Conservation (phyloP, 2,797 vertebrate genomes). For the Brachymystax lenok region DNA sequence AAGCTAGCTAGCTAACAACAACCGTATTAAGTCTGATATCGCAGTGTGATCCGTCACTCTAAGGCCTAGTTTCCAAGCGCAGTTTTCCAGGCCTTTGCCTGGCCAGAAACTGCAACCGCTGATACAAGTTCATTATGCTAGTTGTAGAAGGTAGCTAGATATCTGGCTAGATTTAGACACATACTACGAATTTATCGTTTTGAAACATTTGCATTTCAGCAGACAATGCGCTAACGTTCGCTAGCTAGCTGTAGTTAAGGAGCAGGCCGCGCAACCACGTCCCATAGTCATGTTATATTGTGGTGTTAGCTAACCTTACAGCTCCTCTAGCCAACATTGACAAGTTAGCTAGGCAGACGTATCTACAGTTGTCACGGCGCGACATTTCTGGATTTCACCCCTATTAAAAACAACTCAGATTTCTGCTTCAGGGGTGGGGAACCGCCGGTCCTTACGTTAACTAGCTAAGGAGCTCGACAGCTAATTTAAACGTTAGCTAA, state of each 20-base stretch:
- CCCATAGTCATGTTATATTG: too few relatives aligned
- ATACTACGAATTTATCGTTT: background rate
- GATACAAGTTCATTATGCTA: background rate
- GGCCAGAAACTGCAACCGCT: background rate
- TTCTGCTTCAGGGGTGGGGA: background rate
- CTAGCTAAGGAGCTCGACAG: too few relatives aligned
- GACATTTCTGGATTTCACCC: background rate
- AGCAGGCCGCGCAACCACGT: background rate
- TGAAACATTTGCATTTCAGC: background rate
- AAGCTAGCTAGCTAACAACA: background rate
- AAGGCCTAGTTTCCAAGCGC: conserved; percentile 8
- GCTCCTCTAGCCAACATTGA: background rate
- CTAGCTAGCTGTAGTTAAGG: background rate
- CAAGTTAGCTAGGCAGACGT: background rate
- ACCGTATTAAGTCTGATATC: background rate
- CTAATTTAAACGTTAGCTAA: background rate
- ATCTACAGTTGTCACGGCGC: background rate
- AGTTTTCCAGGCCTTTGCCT: background rate
- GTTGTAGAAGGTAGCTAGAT: background rate
- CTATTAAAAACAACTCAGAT: background rate
- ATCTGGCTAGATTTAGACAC: background rate
- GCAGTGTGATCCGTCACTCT: background rate
- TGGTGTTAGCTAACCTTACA: background rate
- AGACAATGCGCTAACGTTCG: background rate
- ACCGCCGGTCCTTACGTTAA: background rate